Conservation (phyloP, 1,140 invertebrate genomes). For the Carcinoscorpius rotundicauda region DNA sequence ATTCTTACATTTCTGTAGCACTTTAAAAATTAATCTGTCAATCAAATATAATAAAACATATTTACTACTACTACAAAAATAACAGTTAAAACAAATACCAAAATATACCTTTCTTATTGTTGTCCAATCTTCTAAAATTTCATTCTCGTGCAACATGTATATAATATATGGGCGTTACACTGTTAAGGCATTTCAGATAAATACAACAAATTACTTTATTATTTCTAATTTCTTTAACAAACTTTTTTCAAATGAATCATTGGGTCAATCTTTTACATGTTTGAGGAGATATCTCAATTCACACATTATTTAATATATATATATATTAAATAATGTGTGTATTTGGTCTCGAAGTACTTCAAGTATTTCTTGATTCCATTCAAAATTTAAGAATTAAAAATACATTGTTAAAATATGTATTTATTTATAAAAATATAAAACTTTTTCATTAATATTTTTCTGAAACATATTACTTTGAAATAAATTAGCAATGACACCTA, state of each 20-base stretch:
- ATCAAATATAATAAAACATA: neutral
- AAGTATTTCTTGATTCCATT: too few relatives aligned
- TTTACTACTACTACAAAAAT: neutral
- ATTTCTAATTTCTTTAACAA: neutral
- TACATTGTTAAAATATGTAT: too few relatives aligned
- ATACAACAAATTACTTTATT: too few relatives aligned
- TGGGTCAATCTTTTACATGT: neutral
- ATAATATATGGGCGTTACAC: constrained; percentile 73
- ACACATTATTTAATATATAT: neutral
- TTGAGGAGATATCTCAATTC: neutral
- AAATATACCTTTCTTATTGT: constrained; percentile 64
- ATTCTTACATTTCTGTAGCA: too few relatives aligned
- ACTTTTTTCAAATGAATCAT: neutral
- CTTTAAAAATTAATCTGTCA: neutral
- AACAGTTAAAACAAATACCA: neutral
- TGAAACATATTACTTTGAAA: too few relatives aligned
- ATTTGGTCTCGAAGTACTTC: too few relatives aligned
- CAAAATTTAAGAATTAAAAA: too few relatives aligned
- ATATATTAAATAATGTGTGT: neutral
- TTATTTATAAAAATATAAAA: too few relatives aligned
- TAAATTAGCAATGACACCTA: too few relatives aligned
- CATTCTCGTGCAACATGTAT: constrained; percentile 84
- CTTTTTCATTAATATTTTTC: too few relatives aligned
- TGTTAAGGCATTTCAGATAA: constrained; percentile 19
- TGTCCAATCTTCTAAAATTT: constrained; percentile 94